These are phyloP conservation scores for Pelobates cultripes DNA, from an alignment of 2,797 vertebrate genomes.

Conservation along the genomic window DNA sequence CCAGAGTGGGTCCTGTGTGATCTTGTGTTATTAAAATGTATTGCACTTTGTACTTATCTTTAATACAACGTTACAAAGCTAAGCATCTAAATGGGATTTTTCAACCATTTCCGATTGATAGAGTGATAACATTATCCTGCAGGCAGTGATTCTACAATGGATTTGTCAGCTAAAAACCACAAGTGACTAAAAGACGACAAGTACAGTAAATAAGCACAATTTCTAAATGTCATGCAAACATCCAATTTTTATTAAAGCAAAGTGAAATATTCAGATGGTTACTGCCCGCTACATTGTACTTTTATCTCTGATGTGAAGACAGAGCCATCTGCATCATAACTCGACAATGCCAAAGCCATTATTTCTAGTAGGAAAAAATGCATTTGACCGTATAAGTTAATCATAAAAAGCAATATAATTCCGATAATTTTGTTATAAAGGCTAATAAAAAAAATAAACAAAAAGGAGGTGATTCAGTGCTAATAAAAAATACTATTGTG, in stretches of 20 bases:
- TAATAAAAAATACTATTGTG: no score
- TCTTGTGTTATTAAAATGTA: background rate
- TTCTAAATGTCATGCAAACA: slow-evolving; percentile 16
- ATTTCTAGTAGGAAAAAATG: no score
- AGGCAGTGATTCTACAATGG: background rate
- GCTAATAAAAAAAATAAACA: no score
- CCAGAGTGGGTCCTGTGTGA: background rate
- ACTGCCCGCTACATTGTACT: slow-evolving; percentile 14
- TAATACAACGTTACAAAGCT: background rate
- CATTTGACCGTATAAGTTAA: no score
- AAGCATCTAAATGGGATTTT: background rate
- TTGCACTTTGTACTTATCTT: background rate
- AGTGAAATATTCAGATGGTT: slow-evolving; percentile 12
- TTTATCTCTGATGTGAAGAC: background rate
- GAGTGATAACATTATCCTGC: slow-evolving; percentile 5
- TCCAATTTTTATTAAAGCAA: slow-evolving; percentile 17
- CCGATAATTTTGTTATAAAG: no score
- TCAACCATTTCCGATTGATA: background rate
- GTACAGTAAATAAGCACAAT: slow-evolving; percentile 4
- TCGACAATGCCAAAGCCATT: background rate
- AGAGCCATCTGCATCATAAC: background rate
- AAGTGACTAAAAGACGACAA: background rate
- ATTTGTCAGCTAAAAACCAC: background rate
- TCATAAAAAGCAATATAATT: no score
- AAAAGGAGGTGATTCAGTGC: no score